Percentiles rank a stretch among this genome's conserved stretches.
Conservation (phyloP, 2,797 vertebrate genomes). For the Macropodus opercularis region DNA sequence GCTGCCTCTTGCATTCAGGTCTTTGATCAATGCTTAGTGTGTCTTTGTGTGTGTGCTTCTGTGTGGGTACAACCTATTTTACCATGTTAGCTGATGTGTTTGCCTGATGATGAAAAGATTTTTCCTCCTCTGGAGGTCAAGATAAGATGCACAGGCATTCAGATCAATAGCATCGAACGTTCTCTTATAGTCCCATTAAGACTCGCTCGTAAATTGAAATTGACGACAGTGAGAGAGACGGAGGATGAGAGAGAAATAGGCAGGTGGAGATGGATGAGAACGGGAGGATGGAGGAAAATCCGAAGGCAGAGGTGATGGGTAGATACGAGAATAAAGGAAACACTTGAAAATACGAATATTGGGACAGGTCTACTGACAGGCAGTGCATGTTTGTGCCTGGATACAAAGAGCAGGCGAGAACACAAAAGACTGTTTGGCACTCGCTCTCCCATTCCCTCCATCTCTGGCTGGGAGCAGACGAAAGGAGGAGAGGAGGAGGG, state of each 20-base stretch:
- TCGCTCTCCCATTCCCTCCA: constrained; percentile 11
- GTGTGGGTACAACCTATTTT: constrained; percentile 28
- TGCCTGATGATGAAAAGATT: constrained; percentile 69
- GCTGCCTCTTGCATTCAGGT: constrained; percentile 63
- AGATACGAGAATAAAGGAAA: constrained; percentile 41
- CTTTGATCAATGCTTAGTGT: constrained; percentile 70
- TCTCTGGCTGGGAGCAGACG: constrained; percentile 44
- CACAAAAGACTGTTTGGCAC: constrained; percentile 49
- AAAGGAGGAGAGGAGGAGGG: constrained; percentile 61
- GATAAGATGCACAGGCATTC: constrained; percentile 70
- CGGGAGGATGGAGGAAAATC: constrained; percentile 33
- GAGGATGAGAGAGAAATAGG: constrained; percentile 17
- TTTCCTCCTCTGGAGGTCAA: constrained; percentile 68
- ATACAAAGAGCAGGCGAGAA: constrained; percentile 27
- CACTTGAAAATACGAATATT: constrained; percentile 38
- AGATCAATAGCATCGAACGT: constrained; percentile 77
- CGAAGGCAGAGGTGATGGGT: constrained; percentile 36
- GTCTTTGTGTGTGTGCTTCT: constrained; percentile 13
- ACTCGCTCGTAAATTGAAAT: constrained; percentile 76
- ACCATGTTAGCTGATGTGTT: constrained; percentile 52
- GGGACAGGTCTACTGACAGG: constrained; percentile 29
- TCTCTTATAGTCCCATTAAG: constrained; percentile 81
- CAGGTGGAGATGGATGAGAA: constrained; percentile 38
- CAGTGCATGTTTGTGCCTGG: constrained; percentile 31
- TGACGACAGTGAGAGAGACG: constrained; percentile 61